Evolutionary conservation across 2,797 vertebrate species (phyloP).

Genomic region (Peromyscus attwateri): DNA sequence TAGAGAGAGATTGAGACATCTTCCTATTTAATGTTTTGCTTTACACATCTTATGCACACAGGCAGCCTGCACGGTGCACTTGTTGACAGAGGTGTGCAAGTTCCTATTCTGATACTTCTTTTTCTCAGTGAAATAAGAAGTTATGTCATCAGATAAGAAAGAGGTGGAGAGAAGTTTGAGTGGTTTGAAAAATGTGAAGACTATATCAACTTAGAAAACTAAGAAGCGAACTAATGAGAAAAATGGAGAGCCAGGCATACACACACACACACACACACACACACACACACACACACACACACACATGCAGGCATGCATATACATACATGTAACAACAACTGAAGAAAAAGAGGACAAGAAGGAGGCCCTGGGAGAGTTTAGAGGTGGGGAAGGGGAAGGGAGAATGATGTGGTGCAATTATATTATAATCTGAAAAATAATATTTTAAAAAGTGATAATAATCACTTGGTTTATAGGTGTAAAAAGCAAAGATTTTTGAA

Average conservation of each 20-base stretch:
- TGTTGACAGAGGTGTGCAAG: background rate
- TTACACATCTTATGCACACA: accelerated
- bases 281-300: background rate
- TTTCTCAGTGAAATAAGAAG: background rate
- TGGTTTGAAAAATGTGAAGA: background rate
- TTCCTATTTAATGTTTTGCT: background rate
- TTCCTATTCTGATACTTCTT: background rate
- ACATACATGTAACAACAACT: background rate
- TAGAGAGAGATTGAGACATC: background rate
- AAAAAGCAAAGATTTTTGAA: background rate
- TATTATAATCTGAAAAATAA: background rate
- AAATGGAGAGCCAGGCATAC: background rate
- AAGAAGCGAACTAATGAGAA: background rate
- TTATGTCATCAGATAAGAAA: background rate
- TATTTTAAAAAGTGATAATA: background rate
- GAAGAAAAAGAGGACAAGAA: background rate
- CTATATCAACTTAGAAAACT: background rate
- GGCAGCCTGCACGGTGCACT: background rate
- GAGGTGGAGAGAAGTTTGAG: background rate
- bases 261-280: background rate
- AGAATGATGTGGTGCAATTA: background rate
- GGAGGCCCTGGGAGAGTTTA: background rate
- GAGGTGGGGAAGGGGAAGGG: background rate
- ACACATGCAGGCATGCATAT: background rate
- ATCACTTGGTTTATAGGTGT: background rate